phyloP scores from a whole-genome alignment of 2,888 invertebrate species.

The Acanthosepion lycidas region DNA sequence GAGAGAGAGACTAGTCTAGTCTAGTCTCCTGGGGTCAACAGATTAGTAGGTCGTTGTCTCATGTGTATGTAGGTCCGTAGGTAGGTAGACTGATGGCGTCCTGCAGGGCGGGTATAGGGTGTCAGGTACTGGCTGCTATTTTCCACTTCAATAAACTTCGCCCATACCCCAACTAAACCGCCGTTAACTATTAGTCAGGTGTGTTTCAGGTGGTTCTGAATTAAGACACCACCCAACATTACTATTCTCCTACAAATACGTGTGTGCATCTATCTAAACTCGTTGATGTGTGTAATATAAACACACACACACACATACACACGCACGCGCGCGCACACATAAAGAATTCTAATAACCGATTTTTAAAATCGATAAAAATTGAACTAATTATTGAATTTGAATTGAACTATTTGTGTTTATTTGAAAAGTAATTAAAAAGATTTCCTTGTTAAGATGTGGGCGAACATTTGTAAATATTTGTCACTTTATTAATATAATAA shows the following conservation, averaged over 20 bases:
- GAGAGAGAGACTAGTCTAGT: background rate
- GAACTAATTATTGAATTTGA: too few species aligned
- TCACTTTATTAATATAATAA: too few species aligned
- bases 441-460: too few species aligned
- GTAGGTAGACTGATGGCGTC: conserved; percentile 2
- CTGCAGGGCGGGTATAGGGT: background rate
- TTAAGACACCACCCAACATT: background rate
- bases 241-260: too few species aligned
- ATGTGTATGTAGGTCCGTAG: background rate
- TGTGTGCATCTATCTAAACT: too few species aligned
- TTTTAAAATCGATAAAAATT: too few species aligned
- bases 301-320: background rate
- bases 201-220: conserved; percentile 15
- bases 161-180: background rate
- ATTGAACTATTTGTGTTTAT: too few species aligned
- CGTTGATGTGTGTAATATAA: background rate
- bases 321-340: too few species aligned
- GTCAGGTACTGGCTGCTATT: background rate
- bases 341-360: too few species aligned
- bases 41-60: background rate
- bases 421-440: too few species aligned
- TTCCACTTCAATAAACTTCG: conserved; percentile 21
- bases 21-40: background rate
- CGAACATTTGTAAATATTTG: too few species aligned
- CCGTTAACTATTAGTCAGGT: conserved; percentile 20